A percentile compares a stretch with the other conserved stretches of the same genome.
Conservation (phyloP, 1,140 invertebrate species). For the Caenorhabditis inopinata region DNA sequence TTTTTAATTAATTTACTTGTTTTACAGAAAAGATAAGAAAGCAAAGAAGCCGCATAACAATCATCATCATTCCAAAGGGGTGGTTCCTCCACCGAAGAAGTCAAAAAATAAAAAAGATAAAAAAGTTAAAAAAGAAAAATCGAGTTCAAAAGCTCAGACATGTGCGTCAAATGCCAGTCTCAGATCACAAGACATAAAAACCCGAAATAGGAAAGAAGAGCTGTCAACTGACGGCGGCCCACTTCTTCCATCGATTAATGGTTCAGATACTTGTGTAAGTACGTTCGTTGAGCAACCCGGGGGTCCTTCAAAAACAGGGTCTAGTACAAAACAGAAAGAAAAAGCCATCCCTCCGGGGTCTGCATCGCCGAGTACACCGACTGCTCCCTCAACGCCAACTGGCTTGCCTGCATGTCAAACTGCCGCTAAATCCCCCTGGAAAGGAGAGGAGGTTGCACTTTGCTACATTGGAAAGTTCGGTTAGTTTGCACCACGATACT, state of each 20-base stretch:
- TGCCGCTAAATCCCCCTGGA: neutral
- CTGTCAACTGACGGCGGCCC: neutral
- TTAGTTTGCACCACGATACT: neutral
- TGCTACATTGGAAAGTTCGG: neutral
- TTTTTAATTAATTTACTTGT: no score
- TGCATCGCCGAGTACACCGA: neutral
- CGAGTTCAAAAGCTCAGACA: neutral
- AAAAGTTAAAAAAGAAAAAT: neutral
- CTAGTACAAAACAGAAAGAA: neutral
- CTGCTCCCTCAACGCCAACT: neutral
- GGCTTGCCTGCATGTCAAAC: neutral
- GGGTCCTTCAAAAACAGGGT: neutral
- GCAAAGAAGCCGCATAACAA: neutral
- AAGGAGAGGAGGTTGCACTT: neutral
- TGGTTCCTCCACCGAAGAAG: neutral
- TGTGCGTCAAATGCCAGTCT: neutral
- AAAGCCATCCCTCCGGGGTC: neutral
- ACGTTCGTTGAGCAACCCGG: neutral
- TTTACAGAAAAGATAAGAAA: conserved; percentile 6
- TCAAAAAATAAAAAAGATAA: neutral
- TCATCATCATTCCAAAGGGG: neutral
- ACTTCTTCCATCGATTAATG: neutral
- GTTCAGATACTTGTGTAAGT: neutral
- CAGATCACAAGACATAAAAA: neutral
- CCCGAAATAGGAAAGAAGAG: neutral